A percentile compares a stretch with the other conserved stretches of the same genome.
These are phyloP conservation scores for Drosophila mauritiana DNA, from an alignment of 1,140 invertebrate species.

Conservation along the genomic window DNA sequence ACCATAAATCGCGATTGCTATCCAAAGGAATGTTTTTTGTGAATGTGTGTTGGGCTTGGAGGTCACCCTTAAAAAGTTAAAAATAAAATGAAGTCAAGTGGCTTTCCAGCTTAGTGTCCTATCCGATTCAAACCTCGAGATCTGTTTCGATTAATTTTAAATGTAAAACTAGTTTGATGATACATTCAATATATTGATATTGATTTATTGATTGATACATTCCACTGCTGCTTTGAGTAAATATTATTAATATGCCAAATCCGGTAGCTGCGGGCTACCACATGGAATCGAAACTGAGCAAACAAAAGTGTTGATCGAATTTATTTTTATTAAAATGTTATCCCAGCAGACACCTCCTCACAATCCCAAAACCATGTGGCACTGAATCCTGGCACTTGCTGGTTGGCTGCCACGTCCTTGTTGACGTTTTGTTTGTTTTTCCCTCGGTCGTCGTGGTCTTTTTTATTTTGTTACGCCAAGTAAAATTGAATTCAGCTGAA, in stretches of 20 bases:
- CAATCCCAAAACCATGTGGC: background rate
- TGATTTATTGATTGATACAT: too few relatives aligned
- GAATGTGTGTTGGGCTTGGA: background rate
- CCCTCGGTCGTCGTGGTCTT: conserved; percentile 8
- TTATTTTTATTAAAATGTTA: conserved; percentile 74
- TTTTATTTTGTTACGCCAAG: conserved; percentile 22
- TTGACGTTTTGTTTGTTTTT: conserved; percentile 43
- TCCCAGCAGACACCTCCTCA: conserved; percentile 32
- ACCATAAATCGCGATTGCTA: conserved; percentile 52
- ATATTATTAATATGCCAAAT: conserved; percentile 38
- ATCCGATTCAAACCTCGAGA: too few relatives aligned
- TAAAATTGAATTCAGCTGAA: conserved; percentile 75
- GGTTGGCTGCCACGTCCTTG: conserved; percentile 54
- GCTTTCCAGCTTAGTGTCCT: background rate
- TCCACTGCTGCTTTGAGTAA: conserved; percentile 1
- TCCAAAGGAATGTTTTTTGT: conserved; percentile 20
- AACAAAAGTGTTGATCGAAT: conserved; percentile 72
- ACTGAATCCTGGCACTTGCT: conserved; percentile 28
- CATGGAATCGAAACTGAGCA: conserved; percentile 23
- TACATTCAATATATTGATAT: too few relatives aligned
- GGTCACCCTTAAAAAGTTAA: background rate
- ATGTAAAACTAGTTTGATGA: too few relatives aligned
- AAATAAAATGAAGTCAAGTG: background rate
- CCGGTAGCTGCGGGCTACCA: conserved; percentile 5
- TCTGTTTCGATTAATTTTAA: too few relatives aligned